Conservation (phyloP, 2,888 invertebrate genomes). For the Archips xylosteana region DNA sequence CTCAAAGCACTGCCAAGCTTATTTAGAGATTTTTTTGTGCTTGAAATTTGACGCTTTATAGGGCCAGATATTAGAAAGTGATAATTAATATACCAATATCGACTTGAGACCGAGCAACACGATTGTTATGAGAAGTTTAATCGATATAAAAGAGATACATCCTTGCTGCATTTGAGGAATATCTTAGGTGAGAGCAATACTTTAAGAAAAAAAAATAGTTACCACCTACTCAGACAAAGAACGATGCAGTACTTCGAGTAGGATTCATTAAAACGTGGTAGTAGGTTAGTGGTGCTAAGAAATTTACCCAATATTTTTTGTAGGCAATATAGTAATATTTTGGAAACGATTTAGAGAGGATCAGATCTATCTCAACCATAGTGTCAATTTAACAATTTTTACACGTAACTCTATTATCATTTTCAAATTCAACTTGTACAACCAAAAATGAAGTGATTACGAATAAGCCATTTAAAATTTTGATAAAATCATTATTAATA, state of each 20-base stretch:
- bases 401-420: neutral
- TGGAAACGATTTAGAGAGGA: conserved; percentile 75
- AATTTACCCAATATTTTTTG: conserved; percentile 75
- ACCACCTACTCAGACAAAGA: neutral
- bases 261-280: conserved; percentile 24
- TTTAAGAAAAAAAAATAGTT: neutral
- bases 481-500: neutral
- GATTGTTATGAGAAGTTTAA: neutral
- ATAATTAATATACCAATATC: neutral
- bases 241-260: conserved; percentile 21
- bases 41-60: neutral
- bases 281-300: conserved; percentile 80
- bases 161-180: neutral
- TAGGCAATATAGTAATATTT: conserved; percentile 78
- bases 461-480: neutral
- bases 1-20: neutral
- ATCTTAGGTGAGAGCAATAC: neutral
- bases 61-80: neutral
- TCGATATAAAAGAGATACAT: neutral
- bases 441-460: neutral
- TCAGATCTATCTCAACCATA: conserved; percentile 62
- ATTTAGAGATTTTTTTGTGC: neutral
- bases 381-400: conserved; percentile 69
- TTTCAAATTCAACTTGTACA: conserved; percentile 35
- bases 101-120: neutral